These are phyloP conservation scores for Neosilurus hyrtlii DNA, from an alignment of 2,797 vertebrate species.

Conservation along the genomic window DNA sequence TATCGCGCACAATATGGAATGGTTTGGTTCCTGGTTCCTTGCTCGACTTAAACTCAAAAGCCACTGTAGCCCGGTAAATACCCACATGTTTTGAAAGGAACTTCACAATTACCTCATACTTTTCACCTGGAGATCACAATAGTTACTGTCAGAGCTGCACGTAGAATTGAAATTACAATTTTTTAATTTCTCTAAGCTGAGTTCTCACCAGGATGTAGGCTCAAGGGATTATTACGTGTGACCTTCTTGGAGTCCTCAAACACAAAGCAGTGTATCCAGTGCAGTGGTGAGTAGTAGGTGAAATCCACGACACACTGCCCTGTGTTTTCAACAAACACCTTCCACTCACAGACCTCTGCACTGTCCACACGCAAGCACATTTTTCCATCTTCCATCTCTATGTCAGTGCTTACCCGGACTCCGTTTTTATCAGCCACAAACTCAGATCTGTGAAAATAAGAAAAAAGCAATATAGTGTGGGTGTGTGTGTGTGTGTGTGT, in stretches of 20 bases:
- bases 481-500: neutral
- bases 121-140: conserved; percentile 63
- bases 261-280: conserved; percentile 60
- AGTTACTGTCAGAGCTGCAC: neutral
- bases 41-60: conserved; percentile 77
- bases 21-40: conserved; percentile 18
- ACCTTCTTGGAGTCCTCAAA: conserved; percentile 67
- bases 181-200: neutral
- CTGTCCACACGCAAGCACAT: conserved; percentile 60
- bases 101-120: conserved; percentile 69
- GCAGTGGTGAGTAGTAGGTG: conserved; percentile 65
- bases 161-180: neutral
- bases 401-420: conserved; percentile 68
- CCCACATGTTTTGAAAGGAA: conserved; percentile 73
- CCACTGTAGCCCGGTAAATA: conserved; percentile 71
- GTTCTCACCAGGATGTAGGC: conserved; percentile 41
- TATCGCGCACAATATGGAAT: conserved; percentile 80
- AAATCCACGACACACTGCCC: conserved; percentile 70
- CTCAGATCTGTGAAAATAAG: conserved; percentile 63
- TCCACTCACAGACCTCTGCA: neutral
- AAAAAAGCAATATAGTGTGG: neutral
- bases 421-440: conserved; percentile 75
- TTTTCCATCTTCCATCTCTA: conserved; percentile 55
- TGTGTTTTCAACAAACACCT: conserved; percentile 73
- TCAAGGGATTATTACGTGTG: conserved; percentile 55